Evolutionary conservation across 1,140 invertebrate genomes (phyloP), one percentile per base, ranked within the genome.

Genomic region (Apis florea): DNA sequence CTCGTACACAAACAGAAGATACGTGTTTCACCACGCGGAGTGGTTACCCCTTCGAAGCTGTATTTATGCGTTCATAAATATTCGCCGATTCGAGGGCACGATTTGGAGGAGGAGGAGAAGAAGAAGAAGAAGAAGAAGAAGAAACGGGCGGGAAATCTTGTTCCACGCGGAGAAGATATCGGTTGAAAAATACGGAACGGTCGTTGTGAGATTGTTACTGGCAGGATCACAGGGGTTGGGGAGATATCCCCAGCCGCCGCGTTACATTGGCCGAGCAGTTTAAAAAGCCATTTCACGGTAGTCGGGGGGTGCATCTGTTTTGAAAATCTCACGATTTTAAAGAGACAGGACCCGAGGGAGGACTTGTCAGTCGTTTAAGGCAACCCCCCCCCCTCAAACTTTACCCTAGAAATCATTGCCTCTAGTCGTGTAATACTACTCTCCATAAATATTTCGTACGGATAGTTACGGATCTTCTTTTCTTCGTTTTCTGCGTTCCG

Each of bases 291-390:
- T 92, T 90, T 86, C 74, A 83, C 85, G 67, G 79, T 66, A 69
- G 82, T 47, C 83, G 85, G 90, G 91, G 91, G 91, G 90, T 92
- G 91, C 90, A 92, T 92, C 91, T 92, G 90, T 88, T 92, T 90
- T 89, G 87, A 81, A 79, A 86, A 90, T 90, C 89, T 87, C 79
- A 71, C 84, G 87, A 90, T 91, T 89, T 89, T 88, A 86, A 80
- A 83, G 88, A 85, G 83, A 88, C 51, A 64, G 66, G 73, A 53
- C 82, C 49, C 63, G 61, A 49, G 59, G 70, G 77, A 70, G 70
- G 82, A 91, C 90, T 90, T 91, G 89, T 88, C 86, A 61, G 61
- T 78, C 74, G 72, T 87, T 87, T 83, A 82, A 87, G 85, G 86
- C 63, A 51, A 17, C 71, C 26, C 71, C 76, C 40, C 21, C 59